Evolutionary conservation across 2,797 vertebrate genomes (phyloP).

Genomic region (Passerculus sandwichensis): DNA sequence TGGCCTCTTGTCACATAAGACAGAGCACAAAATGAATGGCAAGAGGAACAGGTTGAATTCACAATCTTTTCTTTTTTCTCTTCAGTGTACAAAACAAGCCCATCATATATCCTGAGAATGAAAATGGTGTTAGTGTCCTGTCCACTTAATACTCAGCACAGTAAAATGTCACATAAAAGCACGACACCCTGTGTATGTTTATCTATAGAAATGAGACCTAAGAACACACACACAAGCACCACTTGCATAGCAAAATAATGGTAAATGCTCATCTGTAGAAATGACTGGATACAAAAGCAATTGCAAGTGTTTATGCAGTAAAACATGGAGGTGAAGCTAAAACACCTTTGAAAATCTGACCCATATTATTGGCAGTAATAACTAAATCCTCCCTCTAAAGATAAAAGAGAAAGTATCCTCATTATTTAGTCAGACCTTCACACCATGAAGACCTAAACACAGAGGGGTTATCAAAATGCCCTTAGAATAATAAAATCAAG

Average conservation of each 20-base stretch:
- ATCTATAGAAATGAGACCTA: slow-evolving; percentile 5
- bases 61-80: background rate
- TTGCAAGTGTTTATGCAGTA: slow-evolving; percentile 48
- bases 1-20: background rate
- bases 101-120: background rate
- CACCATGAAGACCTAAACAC: slow-evolving; percentile 34
- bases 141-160: background rate
- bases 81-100: background rate
- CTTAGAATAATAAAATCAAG: slow-evolving; percentile 58
- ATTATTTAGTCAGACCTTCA: slow-evolving; percentile 58
- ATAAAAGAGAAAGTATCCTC: slow-evolving; percentile 63
- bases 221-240: background rate
- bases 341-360: slow-evolving; percentile 64
- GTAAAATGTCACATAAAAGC: slow-evolving; percentile 18
- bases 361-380: slow-evolving; percentile 51
- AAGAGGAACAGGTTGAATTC: background rate
- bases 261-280: slow-evolving; percentile 26
- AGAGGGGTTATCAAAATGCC: slow-evolving; percentile 62
- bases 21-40: background rate
- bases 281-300: slow-evolving; percentile 47
- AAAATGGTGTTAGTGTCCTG: background rate
- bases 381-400: slow-evolving; percentile 62
- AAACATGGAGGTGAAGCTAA: slow-evolving; percentile 57
- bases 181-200: background rate
- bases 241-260: slow-evolving; percentile 33